Evolutionary conservation across 2,888 invertebrate genomes (phyloP), one percentile per base, ranked within the genome.

Genomic region (Andrena marginata): DNA sequence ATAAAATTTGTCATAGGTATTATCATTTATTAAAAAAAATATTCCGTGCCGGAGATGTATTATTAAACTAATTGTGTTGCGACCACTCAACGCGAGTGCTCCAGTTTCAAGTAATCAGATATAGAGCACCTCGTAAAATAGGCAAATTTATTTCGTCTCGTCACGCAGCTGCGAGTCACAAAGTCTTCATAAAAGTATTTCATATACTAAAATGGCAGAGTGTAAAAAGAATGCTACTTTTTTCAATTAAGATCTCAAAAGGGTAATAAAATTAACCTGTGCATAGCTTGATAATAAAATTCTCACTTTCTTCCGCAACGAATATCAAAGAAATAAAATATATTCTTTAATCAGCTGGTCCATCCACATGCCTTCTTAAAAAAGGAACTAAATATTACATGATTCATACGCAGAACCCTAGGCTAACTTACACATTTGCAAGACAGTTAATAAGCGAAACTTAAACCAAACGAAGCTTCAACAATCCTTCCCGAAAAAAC

Each of bases 31-130:
- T 29, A 16, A 33, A 31, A 60, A 60, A 56, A 73, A 74, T 33
- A 49, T 74, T 49, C 60, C 26, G 31, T 20, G 13, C 48, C 0
- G 13, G 7, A 29, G 29, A 35, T 0, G 8, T 56, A n/a, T 51
- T 33, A 49, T 67, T 26, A 60, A 20, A 33, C 10, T 33, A 23
- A 49, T 29, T 33, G 26, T 64, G 33, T 60, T 33, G 33, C 5
- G 31, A n/a, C 2, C 33, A 31, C n/a, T 74, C 67, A 48, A 67
- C 60, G 23, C 48, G 59, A 60, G 60, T 68, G 67, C 59, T 68
- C n/a, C 23, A 67, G 33, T 56, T 74, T 26, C 31, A 16, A 33
- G 26, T 60, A 60, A 49, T 60, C 33, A 74, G 67, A 67, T 74
- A 49, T 23, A 23, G 29, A 13, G 64, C 7, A 64, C 23, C 26